These are phyloP conservation scores for Mionectes macconnelli DNA, from an alignment of 2,113 vertebrate species.

Conservation along the genomic window DNA sequence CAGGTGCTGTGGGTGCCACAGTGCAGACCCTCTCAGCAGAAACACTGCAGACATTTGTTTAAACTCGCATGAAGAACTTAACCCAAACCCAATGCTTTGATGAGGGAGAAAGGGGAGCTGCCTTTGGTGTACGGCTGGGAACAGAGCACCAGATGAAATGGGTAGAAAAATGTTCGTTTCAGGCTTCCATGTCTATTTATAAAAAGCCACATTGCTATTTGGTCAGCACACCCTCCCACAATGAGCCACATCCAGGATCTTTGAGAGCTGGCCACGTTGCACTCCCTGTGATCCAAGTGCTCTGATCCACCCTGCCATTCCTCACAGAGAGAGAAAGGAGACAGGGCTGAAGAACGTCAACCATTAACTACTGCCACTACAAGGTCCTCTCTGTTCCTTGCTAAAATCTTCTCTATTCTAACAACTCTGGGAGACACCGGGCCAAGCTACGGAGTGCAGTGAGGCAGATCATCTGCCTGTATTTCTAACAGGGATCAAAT, in stretches of 20 bases:
- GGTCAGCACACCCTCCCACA: background rate
- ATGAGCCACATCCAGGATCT: background rate
- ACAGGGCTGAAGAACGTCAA: background rate
- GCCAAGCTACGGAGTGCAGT: background rate
- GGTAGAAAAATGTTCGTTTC: background rate
- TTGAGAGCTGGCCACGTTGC: background rate
- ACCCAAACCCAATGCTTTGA: background rate
- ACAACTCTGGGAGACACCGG: background rate
- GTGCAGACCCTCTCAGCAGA: background rate
- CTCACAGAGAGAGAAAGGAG: background rate
- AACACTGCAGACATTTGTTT: background rate
- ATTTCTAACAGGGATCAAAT: background rate
- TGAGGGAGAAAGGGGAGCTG: background rate
- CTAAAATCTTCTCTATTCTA: background rate
- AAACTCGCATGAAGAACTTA: background rate
- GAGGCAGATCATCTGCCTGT: background rate
- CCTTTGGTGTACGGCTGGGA: background rate
- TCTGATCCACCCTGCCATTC: background rate
- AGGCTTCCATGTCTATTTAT: background rate
- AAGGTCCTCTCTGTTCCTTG: background rate
- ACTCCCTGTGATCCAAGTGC: background rate
- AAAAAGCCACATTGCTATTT: conserved; percentile 4
- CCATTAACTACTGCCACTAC: background rate
- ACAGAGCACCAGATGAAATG: background rate
- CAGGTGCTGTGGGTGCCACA: background rate